These are phyloP conservation scores for Sitobion miscanthi DNA, from an alignment of 1,140 invertebrate species.

Conservation along the genomic window DNA sequence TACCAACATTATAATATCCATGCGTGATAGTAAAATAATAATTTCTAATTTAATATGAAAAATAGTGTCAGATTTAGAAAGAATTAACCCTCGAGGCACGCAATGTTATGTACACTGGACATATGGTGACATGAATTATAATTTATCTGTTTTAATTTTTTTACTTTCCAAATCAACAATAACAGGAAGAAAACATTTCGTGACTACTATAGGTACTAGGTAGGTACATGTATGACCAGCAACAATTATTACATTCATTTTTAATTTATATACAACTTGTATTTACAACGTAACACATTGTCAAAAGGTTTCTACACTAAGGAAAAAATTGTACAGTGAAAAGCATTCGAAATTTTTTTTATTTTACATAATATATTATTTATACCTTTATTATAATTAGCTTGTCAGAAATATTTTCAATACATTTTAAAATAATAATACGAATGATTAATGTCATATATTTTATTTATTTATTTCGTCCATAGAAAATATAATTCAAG, in stretches of 20 bases:
- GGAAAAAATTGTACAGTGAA: background rate
- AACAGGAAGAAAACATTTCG: background rate
- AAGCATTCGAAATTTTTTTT: background rate
- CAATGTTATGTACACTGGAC: background rate
- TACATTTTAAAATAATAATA: background rate
- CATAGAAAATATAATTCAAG: too few species aligned
- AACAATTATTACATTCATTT: background rate
- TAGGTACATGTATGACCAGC: background rate
- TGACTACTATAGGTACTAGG: background rate
- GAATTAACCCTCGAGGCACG: background rate
- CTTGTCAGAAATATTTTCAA: background rate
- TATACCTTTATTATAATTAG: background rate
- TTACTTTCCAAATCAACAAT: constrained; percentile 24
- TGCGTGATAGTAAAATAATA: background rate
- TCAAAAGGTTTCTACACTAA: background rate
- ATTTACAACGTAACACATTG: background rate
- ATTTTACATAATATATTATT: background rate
- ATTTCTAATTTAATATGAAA: background rate
- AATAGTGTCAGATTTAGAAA: background rate
- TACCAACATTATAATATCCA: background rate
- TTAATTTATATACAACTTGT: background rate
- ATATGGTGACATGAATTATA: background rate
- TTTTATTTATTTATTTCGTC: too few species aligned
- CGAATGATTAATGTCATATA: background rate
- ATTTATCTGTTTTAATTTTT: background rate